Base-by-base conservation (phyloP, 2,888 invertebrate genomes). In the Cancer borealis region DNA sequence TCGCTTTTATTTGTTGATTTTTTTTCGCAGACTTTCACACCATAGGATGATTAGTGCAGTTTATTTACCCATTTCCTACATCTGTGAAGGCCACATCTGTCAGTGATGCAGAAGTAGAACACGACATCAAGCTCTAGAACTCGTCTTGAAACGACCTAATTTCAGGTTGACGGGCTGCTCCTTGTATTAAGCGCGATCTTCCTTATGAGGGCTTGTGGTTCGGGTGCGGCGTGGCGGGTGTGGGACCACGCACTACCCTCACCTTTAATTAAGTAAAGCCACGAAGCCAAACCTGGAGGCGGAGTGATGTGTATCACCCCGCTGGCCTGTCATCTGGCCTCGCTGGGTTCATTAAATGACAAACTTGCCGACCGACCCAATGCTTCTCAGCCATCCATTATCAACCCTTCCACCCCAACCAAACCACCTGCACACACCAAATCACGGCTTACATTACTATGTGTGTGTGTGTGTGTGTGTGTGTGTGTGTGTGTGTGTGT, bases 401-500 rank as follows among this genome's bases (percentile, higher is more conserved):
- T 79, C n/a, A 26, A 26, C n/a, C 73, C 73, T 26, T 79, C 21
- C n/a, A 26, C n/a, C 73, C 10, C 26, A n/a, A n/a, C 73, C 10
- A 26, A 79, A 4, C 26, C 73, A 60, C 60, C 60, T 73, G 10
- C 26, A 73, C 26, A 73, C 26, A 73, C 26, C 10, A 26, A 3
- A 73, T 21, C 10, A 4, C 10, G 2, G 26, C 1, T 4, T 17
- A 39, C 17, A 5, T 84, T 12, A 30, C 3, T 84, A 39, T 84
- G 17, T 17, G n/a, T n/a, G n/a, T n/a, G n/a, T n/a, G n/a, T n/a
- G n/a, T n/a, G 39, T 39, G 17, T 17, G 3, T 66, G 66, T 26
- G 5, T 90, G 26, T 73, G 39, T 91, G 39, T 91, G 73, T 91
- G 39, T 73, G 73, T 91, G 39, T 91, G 39, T 91, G 39, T 91